Evolutionary conservation across 1,140 invertebrate genomes (phyloP).

Genomic region (Pachypeltis micranthus): DNA sequence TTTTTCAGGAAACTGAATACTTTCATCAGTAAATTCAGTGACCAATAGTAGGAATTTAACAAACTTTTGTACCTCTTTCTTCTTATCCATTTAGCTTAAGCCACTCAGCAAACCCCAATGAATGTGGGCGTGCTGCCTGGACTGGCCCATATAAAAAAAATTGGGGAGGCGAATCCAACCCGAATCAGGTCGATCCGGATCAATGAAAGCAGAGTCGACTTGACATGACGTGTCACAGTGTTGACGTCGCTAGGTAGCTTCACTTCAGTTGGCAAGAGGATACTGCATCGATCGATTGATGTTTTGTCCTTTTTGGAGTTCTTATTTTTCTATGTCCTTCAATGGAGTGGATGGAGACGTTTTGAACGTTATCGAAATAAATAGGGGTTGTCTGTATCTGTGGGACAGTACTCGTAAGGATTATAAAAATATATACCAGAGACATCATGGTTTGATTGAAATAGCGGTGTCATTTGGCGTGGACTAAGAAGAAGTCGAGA

Average conservation of each 20-base stretch:
- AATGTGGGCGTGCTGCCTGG: slow-evolving; percentile 17
- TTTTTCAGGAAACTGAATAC: too few relatives aligned
- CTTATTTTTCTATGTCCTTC: too few relatives aligned
- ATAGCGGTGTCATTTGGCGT: slow-evolving; percentile 21
- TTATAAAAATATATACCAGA: slow-evolving; percentile 22
- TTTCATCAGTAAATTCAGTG: too few relatives aligned
- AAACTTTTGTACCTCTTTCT: too few relatives aligned
- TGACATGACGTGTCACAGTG: too few relatives aligned
- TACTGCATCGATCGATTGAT: too few relatives aligned
- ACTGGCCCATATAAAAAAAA: neutral
- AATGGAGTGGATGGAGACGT: too few relatives aligned
- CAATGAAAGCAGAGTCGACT: slow-evolving; percentile 17
- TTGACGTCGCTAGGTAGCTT: neutral
- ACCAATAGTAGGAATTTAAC: too few relatives aligned
- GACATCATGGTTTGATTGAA: slow-evolving; percentile 21
- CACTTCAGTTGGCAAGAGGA: too few relatives aligned
- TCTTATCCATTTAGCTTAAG: neutral
- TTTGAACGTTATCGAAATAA: neutral
- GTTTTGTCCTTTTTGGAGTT: too few relatives aligned
- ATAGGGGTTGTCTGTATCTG: neutral
- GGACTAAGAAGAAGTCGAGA: slow-evolving; percentile 24
- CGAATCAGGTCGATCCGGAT: slow-evolving; percentile 20
- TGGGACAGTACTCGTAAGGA: slow-evolving; percentile 15
- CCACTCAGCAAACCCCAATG: slow-evolving; percentile 16
- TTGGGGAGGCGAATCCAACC: slow-evolving; percentile 17